Evolutionary conservation across 2,113 vertebrate species (phyloP).

Genomic region (Numenius arquata): DNA sequence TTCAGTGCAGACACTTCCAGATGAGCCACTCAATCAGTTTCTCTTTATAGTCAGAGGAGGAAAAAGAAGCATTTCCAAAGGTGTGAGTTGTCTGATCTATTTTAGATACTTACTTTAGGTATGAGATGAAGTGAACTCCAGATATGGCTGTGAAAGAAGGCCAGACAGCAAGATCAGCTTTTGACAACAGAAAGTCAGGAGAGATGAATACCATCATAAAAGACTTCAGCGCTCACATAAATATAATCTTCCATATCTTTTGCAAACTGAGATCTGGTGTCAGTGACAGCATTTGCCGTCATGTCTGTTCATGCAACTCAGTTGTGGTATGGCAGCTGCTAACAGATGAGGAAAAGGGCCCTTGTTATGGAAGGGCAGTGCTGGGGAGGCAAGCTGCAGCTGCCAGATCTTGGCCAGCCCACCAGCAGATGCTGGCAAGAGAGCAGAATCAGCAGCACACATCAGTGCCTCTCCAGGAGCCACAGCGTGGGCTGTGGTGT

Average conservation of each 20-base stretch:
- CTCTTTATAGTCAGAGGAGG: not conserved
- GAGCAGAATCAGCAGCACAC: not conserved
- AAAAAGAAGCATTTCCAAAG: not conserved
- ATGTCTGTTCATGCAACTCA: accelerated
- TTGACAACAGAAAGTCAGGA: not conserved
- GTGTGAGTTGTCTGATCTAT: not conserved
- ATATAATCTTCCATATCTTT: not conserved
- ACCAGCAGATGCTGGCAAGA: not conserved
- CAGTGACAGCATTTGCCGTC: not conserved
- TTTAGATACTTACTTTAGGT: not conserved
- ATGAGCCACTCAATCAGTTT: not conserved
- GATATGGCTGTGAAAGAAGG: not conserved
- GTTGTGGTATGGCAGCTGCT: not conserved
- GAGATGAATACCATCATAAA: not conserved
- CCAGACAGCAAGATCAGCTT: not conserved
- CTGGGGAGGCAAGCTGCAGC: not conserved
- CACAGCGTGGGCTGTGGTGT: not conserved
- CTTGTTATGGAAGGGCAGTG: not conserved
- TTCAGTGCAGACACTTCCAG: not conserved
- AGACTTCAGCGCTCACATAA: not conserved
- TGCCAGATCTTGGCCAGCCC: not conserved
- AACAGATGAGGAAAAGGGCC: not conserved
- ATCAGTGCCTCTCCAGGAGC: not conserved
- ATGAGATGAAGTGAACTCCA: not conserved
- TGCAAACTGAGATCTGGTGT: not conserved